phyloP scores from a whole-genome alignment of 2,797 vertebrate genomes.

The Lepus oiostolus region DNA sequence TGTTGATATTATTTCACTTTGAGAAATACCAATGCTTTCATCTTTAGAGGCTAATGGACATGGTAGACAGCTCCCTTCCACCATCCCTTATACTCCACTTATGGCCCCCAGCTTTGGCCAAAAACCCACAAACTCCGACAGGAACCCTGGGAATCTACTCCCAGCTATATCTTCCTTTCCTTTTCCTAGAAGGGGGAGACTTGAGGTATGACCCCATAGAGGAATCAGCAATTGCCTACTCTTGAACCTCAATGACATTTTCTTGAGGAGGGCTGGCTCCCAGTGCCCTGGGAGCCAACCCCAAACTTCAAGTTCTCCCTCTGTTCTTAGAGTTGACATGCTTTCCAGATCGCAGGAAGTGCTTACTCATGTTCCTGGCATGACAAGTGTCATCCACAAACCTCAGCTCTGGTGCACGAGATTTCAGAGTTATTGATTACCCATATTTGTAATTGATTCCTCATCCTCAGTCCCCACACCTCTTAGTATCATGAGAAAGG shows the following conservation, averaged over 20 bases:
- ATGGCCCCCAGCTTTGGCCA: neutral
- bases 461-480: accelerated
- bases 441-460: neutral
- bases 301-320: neutral
- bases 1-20: neutral
- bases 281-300: neutral
- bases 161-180: neutral
- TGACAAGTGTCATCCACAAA: neutral
- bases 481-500: neutral
- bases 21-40: neutral
- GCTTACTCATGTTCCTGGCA: neutral
- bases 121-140: neutral
- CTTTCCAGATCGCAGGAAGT: neutral
- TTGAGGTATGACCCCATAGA: neutral
- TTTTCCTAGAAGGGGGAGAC: neutral
- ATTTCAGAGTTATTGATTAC: neutral
- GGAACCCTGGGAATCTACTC: neutral
- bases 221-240: neutral
- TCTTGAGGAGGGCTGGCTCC: neutral
- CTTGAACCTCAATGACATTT: neutral
- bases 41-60: neutral
- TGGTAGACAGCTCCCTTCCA: neutral
- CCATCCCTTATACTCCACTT: neutral
- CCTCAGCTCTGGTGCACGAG: neutral
- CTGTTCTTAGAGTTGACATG: neutral